These are phyloP conservation scores for Ostrea edulis DNA, from an alignment of 1,140 invertebrate species.

Conservation along the genomic window DNA sequence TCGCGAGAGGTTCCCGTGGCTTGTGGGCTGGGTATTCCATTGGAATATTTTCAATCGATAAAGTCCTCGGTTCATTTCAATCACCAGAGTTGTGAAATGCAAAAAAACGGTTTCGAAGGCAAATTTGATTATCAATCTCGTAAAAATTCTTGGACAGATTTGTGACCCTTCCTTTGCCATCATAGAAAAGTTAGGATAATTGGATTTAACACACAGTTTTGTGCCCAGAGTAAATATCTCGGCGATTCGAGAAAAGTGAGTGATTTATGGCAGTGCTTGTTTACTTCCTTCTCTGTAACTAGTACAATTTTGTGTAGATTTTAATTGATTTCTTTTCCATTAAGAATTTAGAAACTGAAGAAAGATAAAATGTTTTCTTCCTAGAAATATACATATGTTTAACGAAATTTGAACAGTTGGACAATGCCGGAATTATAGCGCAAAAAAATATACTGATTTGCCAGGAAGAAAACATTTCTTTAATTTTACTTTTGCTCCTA, in stretches of 20 bases:
- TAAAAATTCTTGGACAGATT: slow-evolving; percentile 16
- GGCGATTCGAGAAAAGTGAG: neutral
- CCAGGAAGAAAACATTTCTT: too few relatives aligned
- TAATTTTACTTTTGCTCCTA: too few relatives aligned
- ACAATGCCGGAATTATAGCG: too few relatives aligned
- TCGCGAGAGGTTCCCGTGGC: neutral
- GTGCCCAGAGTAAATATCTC: slow-evolving; percentile 1
- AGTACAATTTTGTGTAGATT: neutral
- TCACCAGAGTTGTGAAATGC: neutral
- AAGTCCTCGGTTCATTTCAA: neutral
- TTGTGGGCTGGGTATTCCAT: neutral
- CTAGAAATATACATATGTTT: too few relatives aligned
- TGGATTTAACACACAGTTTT: slow-evolving; percentile 16
- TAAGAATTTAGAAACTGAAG: too few relatives aligned
- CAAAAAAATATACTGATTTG: too few relatives aligned
- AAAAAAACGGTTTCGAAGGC: neutral
- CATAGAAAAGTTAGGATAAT: slow-evolving; percentile 31
- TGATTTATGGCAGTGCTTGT: neutral
- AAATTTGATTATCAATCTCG: slow-evolving; percentile 20
- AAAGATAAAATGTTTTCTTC: too few relatives aligned
- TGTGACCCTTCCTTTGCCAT: slow-evolving; percentile 16
- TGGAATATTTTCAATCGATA: neutral
- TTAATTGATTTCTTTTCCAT: too few relatives aligned
- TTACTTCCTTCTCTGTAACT: neutral
- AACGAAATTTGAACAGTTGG: too few relatives aligned